Percentiles rank a stretch among this genome's conserved stretches.
Conservation (phyloP, 1,140 invertebrate genomes). For the Drosophila mojavensis region DNA sequence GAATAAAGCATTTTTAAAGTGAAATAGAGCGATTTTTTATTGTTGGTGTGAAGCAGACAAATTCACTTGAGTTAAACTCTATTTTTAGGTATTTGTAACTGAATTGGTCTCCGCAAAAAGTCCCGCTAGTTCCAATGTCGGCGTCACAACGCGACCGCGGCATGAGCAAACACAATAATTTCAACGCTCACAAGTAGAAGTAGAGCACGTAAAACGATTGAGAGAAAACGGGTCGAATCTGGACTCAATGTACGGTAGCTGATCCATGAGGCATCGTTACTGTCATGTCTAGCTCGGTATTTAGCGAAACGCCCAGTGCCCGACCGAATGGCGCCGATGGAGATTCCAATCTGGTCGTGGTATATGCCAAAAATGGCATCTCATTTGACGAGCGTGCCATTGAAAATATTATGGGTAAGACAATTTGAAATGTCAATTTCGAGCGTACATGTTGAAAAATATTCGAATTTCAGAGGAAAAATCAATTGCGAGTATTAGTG, state of each 20-base stretch:
- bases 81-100: slow-evolving; percentile 26
- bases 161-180: slow-evolving; percentile 58
- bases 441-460: background rate
- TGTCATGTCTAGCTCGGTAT: slow-evolving; percentile 79
- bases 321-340: slow-evolving; percentile 48
- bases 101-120: slow-evolving; percentile 11
- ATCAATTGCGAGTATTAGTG: slow-evolving; percentile 79
- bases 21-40: slow-evolving; percentile 26
- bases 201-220: slow-evolving; percentile 17
- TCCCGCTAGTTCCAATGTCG: slow-evolving; percentile 46
- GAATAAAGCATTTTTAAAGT: slow-evolving; percentile 51
- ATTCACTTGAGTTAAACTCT: slow-evolving; percentile 14
- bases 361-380: slow-evolving; percentile 90
- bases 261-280: slow-evolving; percentile 12
- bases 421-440: background rate
- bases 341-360: slow-evolving; percentile 86
- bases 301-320: slow-evolving; percentile 61
- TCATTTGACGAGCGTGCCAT: slow-evolving; percentile 89
- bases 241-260: slow-evolving; percentile 35
- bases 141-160: slow-evolving; percentile 71
- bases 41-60: slow-evolving; percentile 9
- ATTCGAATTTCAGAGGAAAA: slow-evolving; percentile 64
- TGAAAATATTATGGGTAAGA: slow-evolving; percentile 88
- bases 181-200: slow-evolving; percentile 35
- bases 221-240: background rate